These are phyloP conservation scores for Discoglossus pictus DNA, from an alignment of 2,797 vertebrate species.

Conservation along the genomic window DNA sequence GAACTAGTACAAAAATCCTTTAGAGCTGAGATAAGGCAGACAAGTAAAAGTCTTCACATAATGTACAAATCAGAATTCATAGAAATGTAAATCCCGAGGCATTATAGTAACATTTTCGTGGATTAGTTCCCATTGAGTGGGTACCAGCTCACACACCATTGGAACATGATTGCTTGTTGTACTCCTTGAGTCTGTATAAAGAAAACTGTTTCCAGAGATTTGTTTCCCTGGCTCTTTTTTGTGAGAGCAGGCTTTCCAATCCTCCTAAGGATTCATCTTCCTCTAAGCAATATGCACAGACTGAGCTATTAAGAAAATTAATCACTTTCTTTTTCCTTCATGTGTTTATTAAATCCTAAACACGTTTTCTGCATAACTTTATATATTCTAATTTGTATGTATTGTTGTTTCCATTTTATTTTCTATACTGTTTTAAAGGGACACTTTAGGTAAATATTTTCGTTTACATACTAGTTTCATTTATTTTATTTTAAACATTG, in stretches of 20 bases:
- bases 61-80: slow-evolving; percentile 12
- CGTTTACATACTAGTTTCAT: too few species aligned
- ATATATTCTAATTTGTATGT: too few species aligned
- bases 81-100: background rate
- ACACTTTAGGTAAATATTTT: too few species aligned
- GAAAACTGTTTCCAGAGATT: too few species aligned
- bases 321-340: too few species aligned
- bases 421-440: too few species aligned
- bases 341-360: background rate
- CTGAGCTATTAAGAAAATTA: background rate
- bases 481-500: too few species aligned
- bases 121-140: background rate
- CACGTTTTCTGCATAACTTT: too few species aligned
- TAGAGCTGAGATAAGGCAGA: background rate
- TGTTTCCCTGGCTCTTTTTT: too few species aligned
- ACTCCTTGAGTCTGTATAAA: too few species aligned
- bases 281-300: background rate
- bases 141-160: background rate
- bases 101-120: background rate
- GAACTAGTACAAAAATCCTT: too few species aligned
- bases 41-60: background rate
- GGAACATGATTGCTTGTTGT: background rate
- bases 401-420: too few species aligned
- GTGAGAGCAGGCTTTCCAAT: background rate
- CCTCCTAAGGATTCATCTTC: background rate